Evolutionary conservation across 2,888 invertebrate species (phyloP).

Genomic region (Lissocephala sabroskyi): DNA sequence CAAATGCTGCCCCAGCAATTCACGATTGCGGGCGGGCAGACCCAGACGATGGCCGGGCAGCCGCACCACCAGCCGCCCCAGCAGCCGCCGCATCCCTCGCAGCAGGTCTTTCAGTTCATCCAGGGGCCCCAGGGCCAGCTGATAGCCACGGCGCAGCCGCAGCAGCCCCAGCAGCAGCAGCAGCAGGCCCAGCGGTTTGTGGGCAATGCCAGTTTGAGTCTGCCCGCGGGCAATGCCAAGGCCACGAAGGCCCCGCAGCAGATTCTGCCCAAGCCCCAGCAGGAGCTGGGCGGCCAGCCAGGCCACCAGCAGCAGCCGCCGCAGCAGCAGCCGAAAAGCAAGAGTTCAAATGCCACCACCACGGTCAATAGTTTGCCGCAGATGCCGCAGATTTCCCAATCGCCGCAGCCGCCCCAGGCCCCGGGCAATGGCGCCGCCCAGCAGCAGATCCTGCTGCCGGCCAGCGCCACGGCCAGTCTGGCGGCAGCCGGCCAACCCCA

Average conservation of each 20-base stretch:
- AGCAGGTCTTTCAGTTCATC: constrained; percentile 67
- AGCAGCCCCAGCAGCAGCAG: constrained; percentile 28
- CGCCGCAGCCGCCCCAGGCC: constrained; percentile 65
- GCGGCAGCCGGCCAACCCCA: constrained; percentile 52
- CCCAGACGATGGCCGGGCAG: constrained; percentile 15
- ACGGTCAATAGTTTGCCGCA: constrained; percentile 25
- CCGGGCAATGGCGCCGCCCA: constrained; percentile 39
- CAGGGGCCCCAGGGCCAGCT: constrained; percentile 68
- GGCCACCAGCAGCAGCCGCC: constrained; percentile 63
- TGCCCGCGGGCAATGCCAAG: constrained; percentile 47
- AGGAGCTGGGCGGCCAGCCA: constrained; percentile 34
- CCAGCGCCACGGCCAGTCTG: constrained; percentile 50
- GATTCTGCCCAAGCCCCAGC: constrained; percentile 77
- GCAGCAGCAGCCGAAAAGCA: constrained; percentile 44
- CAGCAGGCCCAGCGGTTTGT: constrained; percentile 33
- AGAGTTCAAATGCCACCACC: constrained; percentile 22
- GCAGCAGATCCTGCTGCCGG: constrained; percentile 69
- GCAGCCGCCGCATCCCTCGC: constrained; percentile 40
- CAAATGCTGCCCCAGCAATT: constrained; percentile 71
- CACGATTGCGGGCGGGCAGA: constrained; percentile 44
- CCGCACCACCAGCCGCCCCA: constrained; percentile 55
- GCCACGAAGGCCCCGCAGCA: constrained; percentile 74
- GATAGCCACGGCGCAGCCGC: constrained; percentile 53
- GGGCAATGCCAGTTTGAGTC: constrained; percentile 50
- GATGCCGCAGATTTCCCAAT: constrained; percentile 69